Evolutionary conservation across 2,113 vertebrate species (phyloP), one percentile per base, ranked within the genome.

Genomic region (Tursiops truncatus): DNA sequence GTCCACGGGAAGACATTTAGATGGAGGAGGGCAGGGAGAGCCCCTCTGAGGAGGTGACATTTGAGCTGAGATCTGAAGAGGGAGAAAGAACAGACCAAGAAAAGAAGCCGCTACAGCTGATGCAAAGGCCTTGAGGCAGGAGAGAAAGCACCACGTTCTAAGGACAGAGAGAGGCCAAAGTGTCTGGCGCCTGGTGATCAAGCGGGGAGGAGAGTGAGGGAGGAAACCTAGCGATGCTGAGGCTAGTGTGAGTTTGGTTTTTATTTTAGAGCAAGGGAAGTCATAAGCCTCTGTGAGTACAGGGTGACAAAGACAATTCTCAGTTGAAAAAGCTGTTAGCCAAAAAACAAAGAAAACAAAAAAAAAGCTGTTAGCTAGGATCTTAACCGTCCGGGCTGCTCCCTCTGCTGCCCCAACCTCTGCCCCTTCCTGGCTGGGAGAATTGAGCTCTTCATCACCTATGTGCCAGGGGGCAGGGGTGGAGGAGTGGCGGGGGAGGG

Each of bases 71-170:
- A 80, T 44, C 56, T 82, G 81, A 79, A 80, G 63, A 18, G 21
- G 38, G 18, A 86, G 60, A 73, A 70, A 70, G 58, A 84, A 5
- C 41, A 38, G 41, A 53, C 17, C 13, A 2, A 33, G 36, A 33
- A 28, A n/a, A 63, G 85, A 82, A 47, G 5, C 62, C 23, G 53
- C 56, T 17, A 13, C 2, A 31, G 65, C 36, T 25, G 14, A 65
- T 85, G 77, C 91, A 82, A 33, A 79, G 83, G 67, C 53, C 88
- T 82, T 20, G 85, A 14, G 85, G 63, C 60, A 31, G 86, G 33
- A 23, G 47, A 91, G 67, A 20, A 67, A 47, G 60, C 41, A 84
- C 50, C 13, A 1, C 12, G 36, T 50, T 33, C 58, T 18, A 18
- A 82, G 20, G 74, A 14, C 8, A 38, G 63, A 70, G 67, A 21